Conservation (phyloP, 2,888 invertebrate genomes). For the Proisotoma minuta region DNA sequence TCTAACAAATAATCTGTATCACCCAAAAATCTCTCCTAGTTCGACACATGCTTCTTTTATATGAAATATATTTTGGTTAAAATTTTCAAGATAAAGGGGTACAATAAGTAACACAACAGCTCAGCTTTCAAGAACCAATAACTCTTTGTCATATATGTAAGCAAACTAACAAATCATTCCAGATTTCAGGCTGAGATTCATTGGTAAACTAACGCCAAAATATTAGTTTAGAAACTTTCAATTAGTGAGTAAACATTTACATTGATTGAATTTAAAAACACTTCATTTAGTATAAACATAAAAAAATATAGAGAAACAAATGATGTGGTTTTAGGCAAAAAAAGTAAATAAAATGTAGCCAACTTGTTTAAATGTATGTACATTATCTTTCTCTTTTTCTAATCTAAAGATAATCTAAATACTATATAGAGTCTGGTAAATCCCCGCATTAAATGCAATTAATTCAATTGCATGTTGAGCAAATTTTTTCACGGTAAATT, state of each 20-base stretch:
- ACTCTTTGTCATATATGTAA: constrained; percentile 38
- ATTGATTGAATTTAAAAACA: too few species aligned
- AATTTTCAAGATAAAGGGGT: background rate
- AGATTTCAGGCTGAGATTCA: too few species aligned
- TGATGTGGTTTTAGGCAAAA: too few species aligned
- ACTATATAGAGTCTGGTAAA: background rate
- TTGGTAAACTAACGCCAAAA: too few species aligned
- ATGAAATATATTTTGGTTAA: background rate
- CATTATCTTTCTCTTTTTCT: background rate
- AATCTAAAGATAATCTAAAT: background rate
- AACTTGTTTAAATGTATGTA: too few species aligned
- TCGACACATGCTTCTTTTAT: background rate
- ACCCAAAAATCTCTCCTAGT: background rate
- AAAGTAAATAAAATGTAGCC: too few species aligned
- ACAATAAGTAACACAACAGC: background rate
- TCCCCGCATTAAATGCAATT: background rate
- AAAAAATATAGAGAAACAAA: too few species aligned
- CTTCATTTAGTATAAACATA: too few species aligned
- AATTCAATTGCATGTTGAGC: background rate
- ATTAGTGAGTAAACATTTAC: too few species aligned
- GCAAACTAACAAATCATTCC: constrained; percentile 47
- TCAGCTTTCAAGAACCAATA: constrained; percentile 41
- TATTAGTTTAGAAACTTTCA: too few species aligned
- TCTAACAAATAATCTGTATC: constrained; percentile 2
- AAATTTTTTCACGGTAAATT: background rate